A percentile compares a stretch with the other conserved stretches of the same genome.
Conservation (phyloP, 2,888 invertebrate species). For the Homarus gammarus region DNA sequence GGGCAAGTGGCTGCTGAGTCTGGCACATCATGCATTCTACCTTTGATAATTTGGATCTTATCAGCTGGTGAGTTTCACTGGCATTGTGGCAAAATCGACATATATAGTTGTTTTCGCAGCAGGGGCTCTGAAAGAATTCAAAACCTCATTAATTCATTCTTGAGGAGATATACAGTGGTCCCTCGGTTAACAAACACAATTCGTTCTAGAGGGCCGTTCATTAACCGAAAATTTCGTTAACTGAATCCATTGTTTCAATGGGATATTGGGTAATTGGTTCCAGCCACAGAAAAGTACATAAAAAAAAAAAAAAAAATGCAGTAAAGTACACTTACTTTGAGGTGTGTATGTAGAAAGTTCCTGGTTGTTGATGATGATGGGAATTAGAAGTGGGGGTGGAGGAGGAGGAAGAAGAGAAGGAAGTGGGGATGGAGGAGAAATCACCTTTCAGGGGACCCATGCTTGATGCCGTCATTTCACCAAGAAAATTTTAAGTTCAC, state of each 20-base stretch:
- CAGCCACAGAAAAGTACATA: neutral
- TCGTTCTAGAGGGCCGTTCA: neutral
- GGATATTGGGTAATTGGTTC: neutral
- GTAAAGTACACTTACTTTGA: neutral
- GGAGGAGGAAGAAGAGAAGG: too few species aligned
- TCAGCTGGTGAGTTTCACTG: conserved; percentile 89
- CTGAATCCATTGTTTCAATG: neutral
- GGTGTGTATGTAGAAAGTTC: too few species aligned
- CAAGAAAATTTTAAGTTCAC: too few species aligned
- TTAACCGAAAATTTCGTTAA: neutral
- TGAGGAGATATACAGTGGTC: too few species aligned
- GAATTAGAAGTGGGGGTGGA: too few species aligned
- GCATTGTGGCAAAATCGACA: conserved; percentile 96
- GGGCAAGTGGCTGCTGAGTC: conserved; percentile 88
- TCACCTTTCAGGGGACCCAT: too few species aligned
- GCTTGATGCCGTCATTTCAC: too few species aligned
- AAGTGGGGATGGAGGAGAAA: too few species aligned
- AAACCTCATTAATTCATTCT: neutral
- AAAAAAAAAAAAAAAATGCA: neutral
- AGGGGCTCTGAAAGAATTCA: conserved; percentile 87
- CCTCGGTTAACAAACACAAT: neutral
- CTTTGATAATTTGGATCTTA: conserved; percentile 90
- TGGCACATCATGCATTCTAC: conserved; percentile 91
- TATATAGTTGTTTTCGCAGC: conserved; percentile 92
- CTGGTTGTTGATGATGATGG: too few species aligned